Conservation (phyloP, 30 jellyfish, hydroid and myxozoan species). For the Chrysaora quinquecirrha region DNA sequence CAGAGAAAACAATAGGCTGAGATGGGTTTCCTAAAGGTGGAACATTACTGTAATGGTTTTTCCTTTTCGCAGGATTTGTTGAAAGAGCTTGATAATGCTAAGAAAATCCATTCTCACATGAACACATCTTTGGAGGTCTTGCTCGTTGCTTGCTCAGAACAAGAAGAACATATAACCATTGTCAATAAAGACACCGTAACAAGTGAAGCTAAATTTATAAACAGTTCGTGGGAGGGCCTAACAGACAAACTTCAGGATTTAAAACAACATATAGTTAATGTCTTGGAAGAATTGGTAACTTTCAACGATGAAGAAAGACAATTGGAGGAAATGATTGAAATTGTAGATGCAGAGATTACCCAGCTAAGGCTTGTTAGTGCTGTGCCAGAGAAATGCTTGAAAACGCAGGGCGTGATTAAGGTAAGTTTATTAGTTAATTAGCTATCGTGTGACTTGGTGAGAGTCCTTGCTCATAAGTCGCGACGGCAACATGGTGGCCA, state of each 20-base stretch:
- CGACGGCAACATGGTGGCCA: no score
- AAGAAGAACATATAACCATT: slow-evolving; percentile 71
- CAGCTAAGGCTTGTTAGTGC: slow-evolving; percentile 73
- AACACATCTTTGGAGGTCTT: slow-evolving; percentile 24
- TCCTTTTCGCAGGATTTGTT: slow-evolving; percentile 88
- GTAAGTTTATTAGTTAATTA: slow-evolving; percentile 15
- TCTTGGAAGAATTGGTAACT: slow-evolving; percentile 39
- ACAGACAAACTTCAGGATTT: slow-evolving; percentile 55
- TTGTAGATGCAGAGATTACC: slow-evolving; percentile 36
- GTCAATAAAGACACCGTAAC: slow-evolving; percentile 65
- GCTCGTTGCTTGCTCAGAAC: slow-evolving; percentile 57
- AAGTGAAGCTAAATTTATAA: slow-evolving; percentile 51
- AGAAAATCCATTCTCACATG: slow-evolving; percentile 47
- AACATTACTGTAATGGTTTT: no score
- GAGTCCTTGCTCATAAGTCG: not conserved
- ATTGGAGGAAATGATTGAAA: slow-evolving; percentile 49
- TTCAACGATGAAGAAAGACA: slow-evolving; percentile 64
- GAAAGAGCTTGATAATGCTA: slow-evolving; percentile 61
- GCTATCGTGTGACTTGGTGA: not conserved
- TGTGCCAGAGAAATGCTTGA: slow-evolving; percentile 66
- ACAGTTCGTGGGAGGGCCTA: slow-evolving; percentile 66
- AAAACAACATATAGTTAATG: slow-evolving; percentile 35
- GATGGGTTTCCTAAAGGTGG: no score
- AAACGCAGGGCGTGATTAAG: slow-evolving; percentile 40
- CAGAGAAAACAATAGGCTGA: no score